Base-by-base conservation (phyloP, 1,140 invertebrate species). In the Metopolophium dirhodum region DNA sequence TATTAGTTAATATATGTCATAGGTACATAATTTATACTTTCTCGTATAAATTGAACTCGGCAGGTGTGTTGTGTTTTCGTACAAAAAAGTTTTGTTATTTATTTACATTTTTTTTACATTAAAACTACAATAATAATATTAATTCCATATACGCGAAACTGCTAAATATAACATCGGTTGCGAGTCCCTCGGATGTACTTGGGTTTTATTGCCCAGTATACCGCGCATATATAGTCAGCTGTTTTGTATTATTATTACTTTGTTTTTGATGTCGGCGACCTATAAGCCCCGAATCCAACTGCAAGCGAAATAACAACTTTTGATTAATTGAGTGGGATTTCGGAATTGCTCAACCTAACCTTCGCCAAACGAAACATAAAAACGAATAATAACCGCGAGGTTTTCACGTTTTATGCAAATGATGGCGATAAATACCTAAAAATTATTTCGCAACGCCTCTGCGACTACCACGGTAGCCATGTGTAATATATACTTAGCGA, bases 331-430 rank as follows among this genome's bases (percentile, higher is more conserved):
- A 87, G 86, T 87, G 1, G 30, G 23, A 87, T 87, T 49, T 49
- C 6, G 18, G 30, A n/a, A 49, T 87, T 49, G 26, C 45, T 87
- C 37, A 26, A 30, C 45, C 45, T 30, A 47, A 86, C 85, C 23
- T 45, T 47, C 51, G 11, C 18, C 22, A 35, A 87, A 35, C 4
- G 37, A 41, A n/a, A 49, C 6, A 87, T 87, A 49, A 49, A 87
- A 49, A 87, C 14, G 86, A n/a, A 68, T 68, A 68, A 68, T 85
- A 41, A 41, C 83, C 37, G 83, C 23, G 83, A 85, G 22, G 35
- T 85, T 85, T 23, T 85, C 83, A 23, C 83, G 83, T 85, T 85
- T 85, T 85, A 85, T 41, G 37, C 41, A 45, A 85, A 85, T 85
- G 30, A 77, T 18, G 61, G 30, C 61, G 61, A 77, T 77, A 77